Conservation (phyloP, 1,140 invertebrate species). For the Protaetia brevitarsis region DNA sequence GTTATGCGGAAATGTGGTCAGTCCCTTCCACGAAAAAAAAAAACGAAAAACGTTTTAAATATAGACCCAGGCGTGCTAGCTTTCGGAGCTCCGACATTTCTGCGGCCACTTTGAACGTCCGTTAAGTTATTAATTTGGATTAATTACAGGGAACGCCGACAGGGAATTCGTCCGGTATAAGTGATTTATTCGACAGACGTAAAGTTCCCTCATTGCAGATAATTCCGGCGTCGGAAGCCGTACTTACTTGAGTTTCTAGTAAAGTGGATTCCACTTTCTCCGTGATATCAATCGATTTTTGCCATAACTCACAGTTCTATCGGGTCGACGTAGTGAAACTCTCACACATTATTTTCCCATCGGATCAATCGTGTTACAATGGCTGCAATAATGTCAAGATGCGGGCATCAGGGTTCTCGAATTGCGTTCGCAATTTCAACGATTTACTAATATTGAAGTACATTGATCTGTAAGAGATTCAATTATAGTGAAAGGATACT, state of each 20-base stretch:
- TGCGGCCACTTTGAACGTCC: background rate
- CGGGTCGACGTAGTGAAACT: background rate
- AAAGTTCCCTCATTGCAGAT: background rate
- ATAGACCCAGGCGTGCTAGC: background rate
- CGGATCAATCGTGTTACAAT: background rate
- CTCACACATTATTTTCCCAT: conserved; percentile 12
- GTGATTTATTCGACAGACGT: background rate
- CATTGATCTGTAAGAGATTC: no score
- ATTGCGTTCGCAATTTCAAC: no score
- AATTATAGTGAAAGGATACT: no score
- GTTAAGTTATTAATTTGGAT: background rate
- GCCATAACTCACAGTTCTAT: background rate
- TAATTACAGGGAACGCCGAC: background rate
- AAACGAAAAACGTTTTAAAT: background rate
- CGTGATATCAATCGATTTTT: conserved; percentile 3
- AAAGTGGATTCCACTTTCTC: background rate
- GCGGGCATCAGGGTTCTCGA: background rate
- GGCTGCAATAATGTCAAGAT: background rate
- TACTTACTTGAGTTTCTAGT: background rate
- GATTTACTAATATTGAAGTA: no score
- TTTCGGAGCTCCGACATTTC: no score
- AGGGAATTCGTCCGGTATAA: background rate
- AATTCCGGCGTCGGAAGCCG: background rate
- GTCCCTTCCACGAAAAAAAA: no score
- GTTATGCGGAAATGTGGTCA: no score